Percentiles rank a stretch among this genome's conserved stretches.
Conservation (phyloP, 2,113 vertebrate genomes). For the Scophthalmus maximus region DNA sequence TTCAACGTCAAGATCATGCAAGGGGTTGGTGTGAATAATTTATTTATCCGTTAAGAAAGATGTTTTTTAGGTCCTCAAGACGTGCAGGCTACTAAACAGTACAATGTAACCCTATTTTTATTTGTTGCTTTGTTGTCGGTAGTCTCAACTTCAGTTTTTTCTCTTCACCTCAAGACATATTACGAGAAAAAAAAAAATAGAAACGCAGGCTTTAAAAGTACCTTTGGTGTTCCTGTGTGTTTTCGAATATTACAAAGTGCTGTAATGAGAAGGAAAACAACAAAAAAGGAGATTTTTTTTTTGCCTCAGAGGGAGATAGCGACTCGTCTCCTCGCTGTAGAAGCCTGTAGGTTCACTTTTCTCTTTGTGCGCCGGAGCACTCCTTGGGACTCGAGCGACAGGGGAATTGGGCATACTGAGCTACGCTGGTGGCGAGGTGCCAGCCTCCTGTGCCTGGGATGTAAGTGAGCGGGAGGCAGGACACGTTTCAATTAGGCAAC, state of each 20-base stretch:
- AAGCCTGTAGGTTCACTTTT: slow-evolving; percentile 82
- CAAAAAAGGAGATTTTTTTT: slow-evolving; percentile 71
- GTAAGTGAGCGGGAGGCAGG: slow-evolving; percentile 68
- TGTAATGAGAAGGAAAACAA: slow-evolving; percentile 86
- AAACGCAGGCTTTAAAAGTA: slow-evolving; percentile 77
- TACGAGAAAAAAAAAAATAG: slow-evolving; percentile 65
- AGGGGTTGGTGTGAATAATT: slow-evolving; percentile 34
- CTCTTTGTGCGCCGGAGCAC: slow-evolving; percentile 80
- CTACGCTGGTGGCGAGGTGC: slow-evolving; percentile 80
- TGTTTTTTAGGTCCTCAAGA: slow-evolving; percentile 63
- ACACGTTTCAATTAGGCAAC: slow-evolving; percentile 81
- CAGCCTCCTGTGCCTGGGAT: slow-evolving; percentile 76
- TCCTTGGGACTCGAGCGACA: slow-evolving; percentile 81
- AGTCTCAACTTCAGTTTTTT: slow-evolving; percentile 70
- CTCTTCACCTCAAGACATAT: slow-evolving; percentile 79
- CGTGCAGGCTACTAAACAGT: slow-evolving; percentile 59
- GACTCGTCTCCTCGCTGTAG: slow-evolving; percentile 76
- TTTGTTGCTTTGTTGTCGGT: slow-evolving; percentile 81
- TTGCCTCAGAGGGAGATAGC: slow-evolving; percentile 81
- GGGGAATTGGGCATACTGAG: slow-evolving; percentile 81
- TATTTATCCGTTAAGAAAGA: slow-evolving; percentile 60
- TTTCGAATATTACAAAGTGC: slow-evolving; percentile 85
- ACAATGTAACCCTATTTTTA: slow-evolving; percentile 71
- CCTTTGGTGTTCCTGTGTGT: slow-evolving; percentile 86
- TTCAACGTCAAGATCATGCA: slow-evolving; percentile 35